phyloP scores from a whole-genome alignment of 2,113 vertebrate species.

The Rhinichthys klamathensis region DNA sequence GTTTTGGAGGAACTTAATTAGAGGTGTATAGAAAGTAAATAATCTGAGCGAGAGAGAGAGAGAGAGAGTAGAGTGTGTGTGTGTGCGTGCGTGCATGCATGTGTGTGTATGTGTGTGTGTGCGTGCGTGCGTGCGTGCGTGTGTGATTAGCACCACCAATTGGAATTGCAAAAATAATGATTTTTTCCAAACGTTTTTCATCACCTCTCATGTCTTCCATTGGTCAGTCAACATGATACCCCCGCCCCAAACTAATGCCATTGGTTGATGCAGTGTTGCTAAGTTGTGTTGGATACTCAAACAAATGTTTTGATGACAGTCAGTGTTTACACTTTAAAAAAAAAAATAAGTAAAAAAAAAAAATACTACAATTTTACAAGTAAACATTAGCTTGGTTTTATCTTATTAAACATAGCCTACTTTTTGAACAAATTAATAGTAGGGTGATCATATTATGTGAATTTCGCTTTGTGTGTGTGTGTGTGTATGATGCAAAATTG shows the following conservation, averaged over 20 bases:
- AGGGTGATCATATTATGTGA: not conserved
- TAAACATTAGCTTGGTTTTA: not conserved
- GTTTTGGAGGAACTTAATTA: constrained; percentile 9
- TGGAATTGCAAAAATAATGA: not conserved
- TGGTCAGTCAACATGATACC: too few species aligned
- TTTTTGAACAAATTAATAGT: not conserved
- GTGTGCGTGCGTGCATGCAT: too few species aligned
- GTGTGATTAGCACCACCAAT: not conserved
- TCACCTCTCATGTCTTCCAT: too few species aligned
- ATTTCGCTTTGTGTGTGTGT: not conserved
- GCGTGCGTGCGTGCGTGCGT: not conserved
- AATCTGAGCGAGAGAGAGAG: not conserved
- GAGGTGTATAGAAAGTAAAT: not conserved
- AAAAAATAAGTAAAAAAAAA: not conserved
- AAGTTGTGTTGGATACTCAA: too few species aligned
- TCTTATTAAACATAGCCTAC: not conserved
- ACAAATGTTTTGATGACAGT: too few species aligned
- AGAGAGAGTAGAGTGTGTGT: too few species aligned
- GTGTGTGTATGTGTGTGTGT: too few species aligned
- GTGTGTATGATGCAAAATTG: not conserved
- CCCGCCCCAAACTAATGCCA: too few species aligned
- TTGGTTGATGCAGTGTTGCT: too few species aligned
- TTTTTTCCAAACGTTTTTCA: not conserved
- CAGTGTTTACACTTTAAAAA: not conserved
- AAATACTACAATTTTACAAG: not conserved